Evolutionary conservation across 2,888 invertebrate genomes (phyloP), one percentile per base, ranked within the genome.

Genomic region (Camptogramma bilineatum): DNA sequence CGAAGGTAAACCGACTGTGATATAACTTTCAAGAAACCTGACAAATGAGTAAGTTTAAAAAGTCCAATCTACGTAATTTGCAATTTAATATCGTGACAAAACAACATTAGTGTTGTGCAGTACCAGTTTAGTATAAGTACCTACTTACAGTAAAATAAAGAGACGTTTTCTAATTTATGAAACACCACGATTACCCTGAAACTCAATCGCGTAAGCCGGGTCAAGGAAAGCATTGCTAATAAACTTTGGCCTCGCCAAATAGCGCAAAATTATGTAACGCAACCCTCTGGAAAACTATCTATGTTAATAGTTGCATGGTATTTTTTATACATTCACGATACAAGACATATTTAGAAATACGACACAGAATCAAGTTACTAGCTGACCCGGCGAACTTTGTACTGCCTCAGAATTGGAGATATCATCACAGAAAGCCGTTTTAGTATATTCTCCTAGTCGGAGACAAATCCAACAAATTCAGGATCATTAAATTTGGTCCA

Each of bases 221-320:
- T 80, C 82, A 81, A 82, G 78, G 79, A 71, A 70, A 78, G 51
- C 62, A 52, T 64, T 68, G 68, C 66, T 71, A 73, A 69, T 73
- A 69, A 69, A 62, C 56, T 53, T 66, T 67, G 76, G 66, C 80
- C 80, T 79, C 79, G 81, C 65, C 61, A 44, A 65, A 71, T 72
- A 75, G 69, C 71, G 74, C 71, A 73, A 75, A 70, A 68, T 75
- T 75, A 75, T 66, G 58, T 72, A 74, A 73, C 65, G 52, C 60
- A 55, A 62, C 55, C 56, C 70, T 67, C 69, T 48, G 48, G 42
- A 16, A 24, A 42, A 60, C 5, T 52, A 39, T 19, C 34, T 24
- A 50, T 21, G 47, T 21, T 47, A 47, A 10, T 2, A 46, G 18
- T 18, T 47, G 46, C 46, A 47, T 10, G 2, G 8, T 10, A 7